Conservation (phyloP, 92 coral and sea anemone genomes). For the Phenganax stokvisi region DNA sequence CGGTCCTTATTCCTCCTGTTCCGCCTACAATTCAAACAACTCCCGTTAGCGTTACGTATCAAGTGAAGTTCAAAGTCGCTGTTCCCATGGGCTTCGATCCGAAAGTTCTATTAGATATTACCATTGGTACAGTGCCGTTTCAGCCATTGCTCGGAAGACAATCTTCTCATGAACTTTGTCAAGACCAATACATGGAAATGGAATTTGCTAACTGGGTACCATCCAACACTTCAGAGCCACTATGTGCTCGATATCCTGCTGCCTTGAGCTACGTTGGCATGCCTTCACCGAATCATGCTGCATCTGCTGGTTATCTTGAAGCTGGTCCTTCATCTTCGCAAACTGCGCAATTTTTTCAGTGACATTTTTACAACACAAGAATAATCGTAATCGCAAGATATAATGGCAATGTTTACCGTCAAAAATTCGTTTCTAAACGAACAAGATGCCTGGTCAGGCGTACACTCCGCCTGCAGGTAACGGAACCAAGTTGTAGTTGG, state of each 20-base stretch:
- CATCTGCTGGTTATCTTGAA: not conserved
- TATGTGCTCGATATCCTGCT: not conserved
- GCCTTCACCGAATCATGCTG: not conserved
- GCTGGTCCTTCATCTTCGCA: no score
- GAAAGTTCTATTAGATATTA: not conserved
- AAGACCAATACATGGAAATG: not conserved
- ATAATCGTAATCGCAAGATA: no score
- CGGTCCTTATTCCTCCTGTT: not conserved
- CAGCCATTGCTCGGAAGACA: not conserved
- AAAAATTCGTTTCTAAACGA: not conserved
- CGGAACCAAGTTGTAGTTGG: not conserved
- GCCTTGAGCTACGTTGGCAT: not conserved
- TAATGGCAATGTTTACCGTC: no score
- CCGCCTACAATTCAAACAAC: not conserved
- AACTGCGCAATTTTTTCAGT: no score
- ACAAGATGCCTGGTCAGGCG: no score
- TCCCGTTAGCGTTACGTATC: not conserved
- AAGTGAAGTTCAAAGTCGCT: not conserved
- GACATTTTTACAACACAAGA: no score
- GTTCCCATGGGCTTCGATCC: not conserved
- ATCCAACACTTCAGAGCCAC: not conserved
- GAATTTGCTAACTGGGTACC: not conserved
- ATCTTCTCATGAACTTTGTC: not conserved
- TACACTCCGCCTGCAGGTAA: not conserved
- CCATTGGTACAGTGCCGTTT: constrained; percentile 1